A percentile compares a stretch with the other conserved stretches of the same genome.
phyloP scores from a whole-genome alignment of 1,140 invertebrate species.

The Heliconius nattereri region DNA sequence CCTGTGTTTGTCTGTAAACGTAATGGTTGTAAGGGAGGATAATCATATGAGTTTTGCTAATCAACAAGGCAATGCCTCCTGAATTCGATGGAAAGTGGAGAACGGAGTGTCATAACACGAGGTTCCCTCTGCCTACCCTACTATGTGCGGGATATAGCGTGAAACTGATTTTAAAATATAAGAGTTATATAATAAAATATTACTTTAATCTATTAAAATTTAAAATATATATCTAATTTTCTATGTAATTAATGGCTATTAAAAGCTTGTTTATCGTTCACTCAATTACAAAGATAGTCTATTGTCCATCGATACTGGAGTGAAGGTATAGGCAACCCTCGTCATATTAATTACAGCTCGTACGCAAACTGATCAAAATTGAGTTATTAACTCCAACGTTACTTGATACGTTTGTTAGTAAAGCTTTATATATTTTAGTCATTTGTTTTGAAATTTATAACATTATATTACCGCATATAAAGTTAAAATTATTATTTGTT shows the following conservation, averaged over 20 bases:
- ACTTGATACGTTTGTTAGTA: not conserved
- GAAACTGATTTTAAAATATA: no score
- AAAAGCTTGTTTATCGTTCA: not conserved
- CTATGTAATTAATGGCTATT: not conserved
- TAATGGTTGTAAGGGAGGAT: no score
- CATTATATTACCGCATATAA: not conserved
- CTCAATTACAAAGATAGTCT: conserved; percentile 10
- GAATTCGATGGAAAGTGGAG: no score
- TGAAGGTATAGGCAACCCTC: conserved; percentile 7
- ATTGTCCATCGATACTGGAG: conserved; percentile 19
- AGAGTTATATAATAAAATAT: no score
- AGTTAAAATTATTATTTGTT: not conserved
- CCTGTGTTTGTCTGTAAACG: no score
- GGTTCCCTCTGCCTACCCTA: no score
- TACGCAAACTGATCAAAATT: conserved; percentile 12
- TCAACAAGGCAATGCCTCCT: no score
- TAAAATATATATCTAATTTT: no score
- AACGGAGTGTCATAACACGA: no score
- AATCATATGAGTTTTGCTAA: no score
- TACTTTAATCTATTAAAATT: no score
- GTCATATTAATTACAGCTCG: conserved; percentile 9
- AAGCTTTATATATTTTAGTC: not conserved
- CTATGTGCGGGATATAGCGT: no score
- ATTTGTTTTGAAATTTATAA: not conserved
- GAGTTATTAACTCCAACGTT: not conserved